Percentiles rank a stretch among this genome's conserved stretches.
Evolutionary conservation across 2,113 vertebrate genomes (phyloP).

Genomic region (Barnardius zonarius): DNA sequence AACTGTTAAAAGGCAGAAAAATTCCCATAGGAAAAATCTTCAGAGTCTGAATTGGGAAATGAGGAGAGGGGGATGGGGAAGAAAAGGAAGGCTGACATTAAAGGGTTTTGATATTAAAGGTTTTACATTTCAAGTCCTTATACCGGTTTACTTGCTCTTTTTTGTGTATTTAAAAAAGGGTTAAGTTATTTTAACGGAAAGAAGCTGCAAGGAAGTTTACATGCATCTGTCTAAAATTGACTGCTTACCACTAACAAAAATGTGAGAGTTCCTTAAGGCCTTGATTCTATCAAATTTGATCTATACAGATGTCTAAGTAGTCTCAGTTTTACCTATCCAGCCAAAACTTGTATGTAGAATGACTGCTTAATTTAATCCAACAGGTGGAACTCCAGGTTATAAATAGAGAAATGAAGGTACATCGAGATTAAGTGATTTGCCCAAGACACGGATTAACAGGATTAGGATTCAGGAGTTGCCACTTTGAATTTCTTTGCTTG

Average conservation of each 20-base stretch:
- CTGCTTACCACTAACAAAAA: background rate
- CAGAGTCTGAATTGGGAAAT: background rate
- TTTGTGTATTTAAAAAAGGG: background rate
- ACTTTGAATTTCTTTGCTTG: slow-evolving; percentile 1
- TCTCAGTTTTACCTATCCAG: background rate
- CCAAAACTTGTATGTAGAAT: background rate
- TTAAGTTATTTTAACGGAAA: background rate
- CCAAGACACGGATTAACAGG: background rate
- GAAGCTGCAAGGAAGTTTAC: background rate
- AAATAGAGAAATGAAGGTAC: slow-evolving; percentile 41
- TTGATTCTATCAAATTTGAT: background rate
- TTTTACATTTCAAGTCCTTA: slow-evolving; percentile 4
- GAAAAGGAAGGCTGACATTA: background rate
- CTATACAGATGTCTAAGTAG: background rate
- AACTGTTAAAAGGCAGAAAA: slow-evolving; percentile 12
- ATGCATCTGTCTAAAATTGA: background rate
- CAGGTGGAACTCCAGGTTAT: slow-evolving; percentile 26
- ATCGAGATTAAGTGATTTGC: slow-evolving; percentile 28
- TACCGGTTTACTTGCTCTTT: background rate
- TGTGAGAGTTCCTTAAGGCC: background rate
- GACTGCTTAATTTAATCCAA: background rate
- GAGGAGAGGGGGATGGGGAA: background rate
- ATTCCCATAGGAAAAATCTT: slow-evolving; percentile 39
- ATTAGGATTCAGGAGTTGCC: slow-evolving; percentile 15
- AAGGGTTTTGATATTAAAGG: background rate